Percentiles rank a stretch among this genome's conserved stretches.
phyloP scores from a whole-genome alignment of 2,113 vertebrate genomes.

The Sturnus vulgaris region DNA sequence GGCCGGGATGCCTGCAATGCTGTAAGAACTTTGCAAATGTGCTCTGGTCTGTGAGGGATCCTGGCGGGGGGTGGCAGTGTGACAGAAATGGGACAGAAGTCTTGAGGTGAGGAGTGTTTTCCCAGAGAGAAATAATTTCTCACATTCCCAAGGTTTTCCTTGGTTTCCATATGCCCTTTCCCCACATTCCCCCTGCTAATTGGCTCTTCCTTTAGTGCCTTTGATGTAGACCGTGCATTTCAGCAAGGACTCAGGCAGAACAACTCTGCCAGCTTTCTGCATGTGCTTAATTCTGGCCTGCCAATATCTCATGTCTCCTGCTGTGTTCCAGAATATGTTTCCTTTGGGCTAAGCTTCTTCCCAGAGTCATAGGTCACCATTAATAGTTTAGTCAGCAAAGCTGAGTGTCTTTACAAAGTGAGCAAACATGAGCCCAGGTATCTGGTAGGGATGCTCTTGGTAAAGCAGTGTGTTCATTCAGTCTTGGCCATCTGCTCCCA shows the following conservation, averaged over 20 bases:
- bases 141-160: neutral
- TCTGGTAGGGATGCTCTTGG: neutral
- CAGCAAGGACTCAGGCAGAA: neutral
- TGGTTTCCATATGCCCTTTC: neutral
- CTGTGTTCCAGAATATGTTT: neutral
- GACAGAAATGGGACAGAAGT: neutral
- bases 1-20: neutral
- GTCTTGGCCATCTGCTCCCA: neutral
- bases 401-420: neutral
- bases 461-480: neutral
- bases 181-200: neutral
- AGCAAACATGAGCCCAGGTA: neutral
- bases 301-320: neutral
- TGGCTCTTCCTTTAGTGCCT: neutral
- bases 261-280: neutral
- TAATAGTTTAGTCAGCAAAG: neutral
- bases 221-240: neutral
- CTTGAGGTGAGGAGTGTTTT: neutral
- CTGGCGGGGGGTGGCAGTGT: neutral
- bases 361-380: neutral
- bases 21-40: constrained; percentile 3
- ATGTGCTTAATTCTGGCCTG: neutral
- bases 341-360: neutral
- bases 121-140: neutral
- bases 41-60: neutral